Percentiles rank a stretch among this genome's conserved stretches.
These are phyloP conservation scores for Sclerodermus sp. DNA, from an alignment of 2,888 invertebrate genomes.

Conservation along the genomic window DNA sequence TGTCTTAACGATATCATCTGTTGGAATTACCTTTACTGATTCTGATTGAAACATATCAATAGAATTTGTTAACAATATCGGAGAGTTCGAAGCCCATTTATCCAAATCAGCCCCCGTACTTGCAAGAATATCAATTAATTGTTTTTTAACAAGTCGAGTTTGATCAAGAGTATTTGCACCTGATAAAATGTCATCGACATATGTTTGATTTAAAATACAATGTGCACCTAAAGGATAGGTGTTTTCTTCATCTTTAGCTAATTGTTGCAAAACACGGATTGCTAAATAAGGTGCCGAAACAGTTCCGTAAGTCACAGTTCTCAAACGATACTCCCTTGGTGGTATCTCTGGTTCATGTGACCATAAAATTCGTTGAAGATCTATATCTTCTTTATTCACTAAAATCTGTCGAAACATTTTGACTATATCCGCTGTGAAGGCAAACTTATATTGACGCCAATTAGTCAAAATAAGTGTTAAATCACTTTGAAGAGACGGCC, in stretches of 20 bases:
- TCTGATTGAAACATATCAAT: too few relatives aligned
- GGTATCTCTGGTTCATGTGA: background rate
- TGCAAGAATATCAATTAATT: too few relatives aligned
- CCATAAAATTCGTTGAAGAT: conserved; percentile 11
- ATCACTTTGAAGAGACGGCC: conserved; percentile 10
- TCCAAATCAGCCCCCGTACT: too few relatives aligned
- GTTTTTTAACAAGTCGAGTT: background rate
- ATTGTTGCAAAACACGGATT: background rate
- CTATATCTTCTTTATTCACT: conserved; percentile 3
- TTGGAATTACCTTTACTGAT: too few relatives aligned
- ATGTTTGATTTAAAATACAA: background rate
- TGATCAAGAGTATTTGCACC: background rate
- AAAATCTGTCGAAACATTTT: conserved; percentile 14
- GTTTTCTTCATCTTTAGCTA: background rate
- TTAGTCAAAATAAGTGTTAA: conserved; percentile 4
- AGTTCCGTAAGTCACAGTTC: background rate
- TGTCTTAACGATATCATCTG: background rate
- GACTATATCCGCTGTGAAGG: conserved; percentile 9
- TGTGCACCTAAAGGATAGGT: background rate
- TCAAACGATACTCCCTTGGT: background rate
- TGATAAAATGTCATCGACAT: background rate
- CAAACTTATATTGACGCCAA: conserved; percentile 9
- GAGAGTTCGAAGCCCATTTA: too few relatives aligned
- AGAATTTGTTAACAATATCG: too few relatives aligned
- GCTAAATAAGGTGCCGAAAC: background rate